A percentile compares a stretch with the other conserved stretches of the same genome.
Evolutionary conservation across 2,113 vertebrate genomes (phyloP).

Genomic region (Danionella cerebrum): DNA sequence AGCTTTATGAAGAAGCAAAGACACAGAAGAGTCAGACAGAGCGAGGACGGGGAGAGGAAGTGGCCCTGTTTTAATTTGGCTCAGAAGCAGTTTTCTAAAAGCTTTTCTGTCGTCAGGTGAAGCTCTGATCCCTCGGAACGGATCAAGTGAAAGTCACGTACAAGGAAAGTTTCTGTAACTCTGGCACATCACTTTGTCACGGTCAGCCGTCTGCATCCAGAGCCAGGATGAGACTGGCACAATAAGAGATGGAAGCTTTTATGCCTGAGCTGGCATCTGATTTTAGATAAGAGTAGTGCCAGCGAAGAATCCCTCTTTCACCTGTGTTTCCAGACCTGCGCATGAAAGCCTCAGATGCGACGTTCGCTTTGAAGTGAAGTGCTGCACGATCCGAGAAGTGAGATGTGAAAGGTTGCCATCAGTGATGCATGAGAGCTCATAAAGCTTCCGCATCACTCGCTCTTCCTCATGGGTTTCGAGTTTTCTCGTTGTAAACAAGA

Average conservation of each 20-base stretch:
- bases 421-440: too few relatives aligned
- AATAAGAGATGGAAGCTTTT: constrained; percentile 56
- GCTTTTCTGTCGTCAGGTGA: background rate
- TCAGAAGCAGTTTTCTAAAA: background rate
- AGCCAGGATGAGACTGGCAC: constrained; percentile 50
- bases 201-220: background rate
- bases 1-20: too few relatives aligned
- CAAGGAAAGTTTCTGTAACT: background rate
- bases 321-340: too few relatives aligned
- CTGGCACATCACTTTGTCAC: background rate
- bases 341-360: too few relatives aligned
- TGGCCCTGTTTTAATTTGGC: background rate
- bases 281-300: constrained; percentile 58
- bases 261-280: constrained; percentile 56
- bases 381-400: too few relatives aligned
- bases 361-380: too few relatives aligned
- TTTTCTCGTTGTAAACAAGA: too few relatives aligned
- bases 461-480: too few relatives aligned
- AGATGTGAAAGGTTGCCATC: too few relatives aligned
- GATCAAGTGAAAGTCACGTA: constrained; percentile 13
- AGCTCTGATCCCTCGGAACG: background rate
- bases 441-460: too few relatives aligned
- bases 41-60: background rate
- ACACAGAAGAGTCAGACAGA: too few relatives aligned
- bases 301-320: too few relatives aligned